phyloP scores from a whole-genome alignment of 2,888 invertebrate species.

The Tetrapedia diversipes region DNA sequence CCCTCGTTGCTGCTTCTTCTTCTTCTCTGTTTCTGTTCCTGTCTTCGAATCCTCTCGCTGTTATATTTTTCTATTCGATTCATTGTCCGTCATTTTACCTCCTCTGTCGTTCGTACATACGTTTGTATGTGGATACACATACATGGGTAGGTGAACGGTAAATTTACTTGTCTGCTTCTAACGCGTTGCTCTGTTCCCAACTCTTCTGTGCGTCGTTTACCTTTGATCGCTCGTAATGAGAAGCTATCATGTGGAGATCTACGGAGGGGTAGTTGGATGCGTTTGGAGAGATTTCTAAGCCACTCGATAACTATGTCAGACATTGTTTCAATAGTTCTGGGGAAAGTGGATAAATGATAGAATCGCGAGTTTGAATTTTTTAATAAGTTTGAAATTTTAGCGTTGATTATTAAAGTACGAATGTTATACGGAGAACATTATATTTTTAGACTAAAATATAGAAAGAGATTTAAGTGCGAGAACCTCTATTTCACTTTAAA shows the following conservation, averaged over 20 bases:
- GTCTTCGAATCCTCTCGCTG: background rate
- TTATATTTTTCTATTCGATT: background rate
- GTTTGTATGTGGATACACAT: too few species aligned
- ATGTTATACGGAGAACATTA: too few species aligned
- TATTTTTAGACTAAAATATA: too few species aligned
- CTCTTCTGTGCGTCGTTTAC: constrained; percentile 42
- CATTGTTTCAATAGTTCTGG: background rate
- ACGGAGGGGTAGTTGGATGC: background rate
- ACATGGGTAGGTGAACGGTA: background rate
- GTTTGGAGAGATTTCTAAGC: constrained; percentile 38
- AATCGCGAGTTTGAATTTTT: background rate
- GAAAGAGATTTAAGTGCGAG: too few species aligned
- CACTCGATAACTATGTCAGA: background rate
- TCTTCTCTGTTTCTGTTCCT: background rate
- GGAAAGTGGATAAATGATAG: background rate
- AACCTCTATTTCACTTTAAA: too few species aligned
- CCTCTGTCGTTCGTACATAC: background rate
- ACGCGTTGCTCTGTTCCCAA: constrained; percentile 4
- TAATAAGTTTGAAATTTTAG: background rate
- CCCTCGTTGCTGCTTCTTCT: background rate
- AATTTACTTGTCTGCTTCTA: constrained; percentile 29
- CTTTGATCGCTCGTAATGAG: constrained; percentile 55
- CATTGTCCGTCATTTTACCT: background rate
- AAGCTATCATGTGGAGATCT: constrained; percentile 42
- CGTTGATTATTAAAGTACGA: too few species aligned